A percentile compares a stretch with the other conserved stretches of the same genome.
Evolutionary conservation across 1,140 invertebrate species (phyloP).

Genomic region (Papilio polyxenes): DNA sequence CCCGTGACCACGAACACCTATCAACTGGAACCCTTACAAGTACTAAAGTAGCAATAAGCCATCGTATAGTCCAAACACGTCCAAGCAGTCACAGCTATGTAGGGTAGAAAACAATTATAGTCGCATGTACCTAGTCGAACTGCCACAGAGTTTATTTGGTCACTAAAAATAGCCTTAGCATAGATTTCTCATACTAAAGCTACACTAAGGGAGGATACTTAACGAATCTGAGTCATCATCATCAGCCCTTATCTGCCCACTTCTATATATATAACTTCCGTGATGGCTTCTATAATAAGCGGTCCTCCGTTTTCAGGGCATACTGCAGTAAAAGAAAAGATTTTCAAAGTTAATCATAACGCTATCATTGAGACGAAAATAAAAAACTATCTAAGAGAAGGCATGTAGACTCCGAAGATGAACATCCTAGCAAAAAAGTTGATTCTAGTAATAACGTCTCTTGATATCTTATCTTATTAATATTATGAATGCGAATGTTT

Average conservation of each 20-base stretch:
- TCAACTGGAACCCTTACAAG: not conserved
- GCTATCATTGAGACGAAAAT: not conserved
- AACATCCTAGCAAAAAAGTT: not conserved
- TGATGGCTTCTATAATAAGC: too few species aligned
- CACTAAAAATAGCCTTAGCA: not conserved
- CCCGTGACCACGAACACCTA: slow-evolving; percentile 55
- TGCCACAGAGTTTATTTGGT: not conserved
- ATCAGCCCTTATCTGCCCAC: too few species aligned
- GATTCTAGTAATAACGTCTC: too few species aligned
- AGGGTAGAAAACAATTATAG: not conserved
- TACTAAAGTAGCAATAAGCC: too few species aligned
- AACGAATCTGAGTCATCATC: too few species aligned
- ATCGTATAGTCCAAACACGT: not conserved
- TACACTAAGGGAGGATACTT: not conserved
- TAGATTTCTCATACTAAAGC: not conserved
- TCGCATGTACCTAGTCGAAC: not conserved
- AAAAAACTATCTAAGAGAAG: too few species aligned
- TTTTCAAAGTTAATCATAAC: too few species aligned
- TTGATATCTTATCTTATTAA: too few species aligned
- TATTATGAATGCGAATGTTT: too few species aligned
- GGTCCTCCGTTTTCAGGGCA: too few species aligned
- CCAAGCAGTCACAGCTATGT: not conserved
- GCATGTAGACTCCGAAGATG: not conserved
- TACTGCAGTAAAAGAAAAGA: too few species aligned
- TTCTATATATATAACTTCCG: too few species aligned